Conservation (phyloP, 2,113 vertebrate genomes). For the Zapornia atra region DNA sequence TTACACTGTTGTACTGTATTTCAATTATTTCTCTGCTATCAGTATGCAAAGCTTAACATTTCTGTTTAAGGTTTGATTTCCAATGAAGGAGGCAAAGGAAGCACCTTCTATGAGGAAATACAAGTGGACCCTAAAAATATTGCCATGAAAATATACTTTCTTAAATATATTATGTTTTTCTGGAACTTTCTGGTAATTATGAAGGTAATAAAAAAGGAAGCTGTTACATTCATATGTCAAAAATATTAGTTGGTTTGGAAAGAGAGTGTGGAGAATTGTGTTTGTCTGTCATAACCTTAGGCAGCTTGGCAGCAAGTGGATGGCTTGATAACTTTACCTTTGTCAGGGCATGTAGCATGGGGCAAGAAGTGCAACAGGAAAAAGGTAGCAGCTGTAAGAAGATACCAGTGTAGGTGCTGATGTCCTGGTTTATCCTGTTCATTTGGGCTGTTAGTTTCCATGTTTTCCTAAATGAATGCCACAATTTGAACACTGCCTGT, state of each 20-base stretch:
- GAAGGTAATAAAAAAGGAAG: slow-evolving; percentile 28
- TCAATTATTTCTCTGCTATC: not conserved
- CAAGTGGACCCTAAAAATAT: not conserved
- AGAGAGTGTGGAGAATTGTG: not conserved
- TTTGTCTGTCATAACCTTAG: not conserved
- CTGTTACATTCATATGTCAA: not conserved
- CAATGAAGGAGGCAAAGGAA: not conserved
- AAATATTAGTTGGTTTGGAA: not conserved
- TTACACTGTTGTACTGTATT: not conserved
- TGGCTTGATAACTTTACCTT: not conserved
- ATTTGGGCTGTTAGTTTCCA: not conserved
- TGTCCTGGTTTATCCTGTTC: not conserved
- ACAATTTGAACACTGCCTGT: not conserved
- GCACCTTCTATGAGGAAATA: not conserved
- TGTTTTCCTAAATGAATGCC: not conserved
- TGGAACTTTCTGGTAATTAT: not conserved
- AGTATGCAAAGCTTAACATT: not conserved
- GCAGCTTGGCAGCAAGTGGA: not conserved
- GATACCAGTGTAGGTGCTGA: not conserved
- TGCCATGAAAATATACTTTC: not conserved
- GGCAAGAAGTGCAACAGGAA: not conserved
- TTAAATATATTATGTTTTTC: not conserved
- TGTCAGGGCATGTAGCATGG: not conserved
- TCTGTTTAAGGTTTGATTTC: not conserved
- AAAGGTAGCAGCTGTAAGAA: not conserved